Evolutionary conservation across 1,140 invertebrate genomes (phyloP), one percentile per base, ranked within the genome.

Genomic region (Brachionus rotundiformis): DNA sequence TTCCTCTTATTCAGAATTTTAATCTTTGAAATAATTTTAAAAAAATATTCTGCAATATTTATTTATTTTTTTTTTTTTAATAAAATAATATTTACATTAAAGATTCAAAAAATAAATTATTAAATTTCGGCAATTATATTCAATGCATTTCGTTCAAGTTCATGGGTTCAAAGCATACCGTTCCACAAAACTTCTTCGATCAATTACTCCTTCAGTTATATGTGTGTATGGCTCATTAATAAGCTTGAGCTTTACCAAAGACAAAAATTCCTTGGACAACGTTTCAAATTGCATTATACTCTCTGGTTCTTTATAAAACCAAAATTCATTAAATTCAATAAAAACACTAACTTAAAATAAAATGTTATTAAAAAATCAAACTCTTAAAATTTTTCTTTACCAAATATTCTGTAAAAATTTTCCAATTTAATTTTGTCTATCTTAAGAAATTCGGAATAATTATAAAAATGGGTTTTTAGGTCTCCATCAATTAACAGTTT

Each of bases 381-480:
- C 7, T 54, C 16, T 36, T 16, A 36, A 31, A 1, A 39, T 41
- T 44, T 19, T 25, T 29, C 39, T 44, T 88, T 88, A 90, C 94
- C 94, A 89, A 98, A 98, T 84, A 98, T 92, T 85, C 92, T 92
- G 89, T 98, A 94, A 89, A 98, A 98, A 86, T 93, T 90, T 85
- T 92, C 90, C 36, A 97, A 23, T 88, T 90, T 59, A 91, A 93
- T 84, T 82, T 76, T 80, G 81, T 71, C 39, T 1, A 29, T 83
- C 92, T 85, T 23, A 29, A 73, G 82, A 36, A 59, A 83, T 31
- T 85, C 82, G 65, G 90, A 91, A 61, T 90, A 89, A 89, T 98
- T 98, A 86, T 93, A 98, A 87, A 98, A 92, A 86, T 98, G 95
- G 33, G 92, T 93, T 87, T 95, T 95, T 0, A 95, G 93, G 61